Conservation (phyloP, 2,888 invertebrate genomes). For the Unio pictorum region DNA sequence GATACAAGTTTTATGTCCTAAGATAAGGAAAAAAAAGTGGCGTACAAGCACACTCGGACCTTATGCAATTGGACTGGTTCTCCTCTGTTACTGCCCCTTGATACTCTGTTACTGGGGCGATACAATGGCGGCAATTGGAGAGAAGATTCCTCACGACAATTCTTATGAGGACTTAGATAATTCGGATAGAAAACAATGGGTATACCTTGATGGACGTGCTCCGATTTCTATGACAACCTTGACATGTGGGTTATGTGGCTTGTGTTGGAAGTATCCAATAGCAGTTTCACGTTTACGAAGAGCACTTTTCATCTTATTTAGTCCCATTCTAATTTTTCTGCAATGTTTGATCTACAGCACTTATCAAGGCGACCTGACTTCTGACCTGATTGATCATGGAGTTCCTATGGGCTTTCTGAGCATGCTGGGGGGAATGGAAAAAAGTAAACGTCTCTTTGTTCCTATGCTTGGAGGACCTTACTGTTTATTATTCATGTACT, state of each 20-base stretch:
- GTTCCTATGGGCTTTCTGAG: conserved; percentile 24
- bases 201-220: conserved; percentile 13
- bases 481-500: conserved; percentile 10
- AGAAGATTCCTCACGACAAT: not conserved
- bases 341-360: conserved; percentile 13
- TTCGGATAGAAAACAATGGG: conserved; percentile 7
- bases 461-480: conserved; percentile 24
- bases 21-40: too few relatives aligned
- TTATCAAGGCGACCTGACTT: conserved; percentile 6
- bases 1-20: too few relatives aligned
- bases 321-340: conserved; percentile 14
- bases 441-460: conserved; percentile 14
- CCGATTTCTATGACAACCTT: conserved; percentile 14
- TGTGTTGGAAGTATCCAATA: conserved; percentile 11
- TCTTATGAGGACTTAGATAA: not conserved
- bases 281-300: conserved; percentile 16
- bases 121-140: not conserved
- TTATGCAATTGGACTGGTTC: conserved; percentile 14
- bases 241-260: conserved; percentile 13
- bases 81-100: conserved; percentile 20
- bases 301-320: conserved; percentile 8
- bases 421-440: conserved; percentile 23
- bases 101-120: conserved; percentile 8
- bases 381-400: conserved; percentile 17
- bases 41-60: conserved; percentile 11